Evolutionary conservation across 2,797 vertebrate species (phyloP).

Genomic region (Salmo trutta): DNA sequence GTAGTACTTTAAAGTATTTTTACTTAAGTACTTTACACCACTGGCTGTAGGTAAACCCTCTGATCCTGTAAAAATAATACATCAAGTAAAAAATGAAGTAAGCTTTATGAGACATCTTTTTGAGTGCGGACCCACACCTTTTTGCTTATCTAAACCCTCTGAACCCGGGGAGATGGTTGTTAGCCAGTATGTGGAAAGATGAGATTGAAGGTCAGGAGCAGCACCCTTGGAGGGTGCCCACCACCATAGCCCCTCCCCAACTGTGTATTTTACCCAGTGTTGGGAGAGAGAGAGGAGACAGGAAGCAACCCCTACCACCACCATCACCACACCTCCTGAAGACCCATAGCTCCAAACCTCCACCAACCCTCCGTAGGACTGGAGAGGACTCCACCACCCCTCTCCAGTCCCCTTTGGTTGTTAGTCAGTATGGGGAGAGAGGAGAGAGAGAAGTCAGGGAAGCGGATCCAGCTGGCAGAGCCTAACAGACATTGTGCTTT

Average conservation of each 20-base stretch:
- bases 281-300: conserved; percentile 25
- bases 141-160: no score
- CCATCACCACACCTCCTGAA: neutral
- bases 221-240: neutral
- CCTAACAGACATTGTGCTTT: neutral
- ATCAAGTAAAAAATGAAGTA: no score
- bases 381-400: neutral
- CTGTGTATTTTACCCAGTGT: no score
- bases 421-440: neutral
- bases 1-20: no score
- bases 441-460: conserved; percentile 16
- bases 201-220: no score
- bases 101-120: no score
- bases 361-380: neutral
- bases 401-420: neutral
- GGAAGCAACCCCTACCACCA: neutral
- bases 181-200: neutral
- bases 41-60: no score
- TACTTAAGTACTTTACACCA: no score
- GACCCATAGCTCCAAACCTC: neutral
- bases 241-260: no score
- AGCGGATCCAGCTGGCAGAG: neutral
- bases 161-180: neutral
- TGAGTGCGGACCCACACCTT: no score
- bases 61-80: no score